Percentiles rank a stretch among this genome's conserved stretches.
These are phyloP conservation scores for Aphelinus certus DNA, from an alignment of 1,140 invertebrate genomes.

Conservation along the genomic window DNA sequence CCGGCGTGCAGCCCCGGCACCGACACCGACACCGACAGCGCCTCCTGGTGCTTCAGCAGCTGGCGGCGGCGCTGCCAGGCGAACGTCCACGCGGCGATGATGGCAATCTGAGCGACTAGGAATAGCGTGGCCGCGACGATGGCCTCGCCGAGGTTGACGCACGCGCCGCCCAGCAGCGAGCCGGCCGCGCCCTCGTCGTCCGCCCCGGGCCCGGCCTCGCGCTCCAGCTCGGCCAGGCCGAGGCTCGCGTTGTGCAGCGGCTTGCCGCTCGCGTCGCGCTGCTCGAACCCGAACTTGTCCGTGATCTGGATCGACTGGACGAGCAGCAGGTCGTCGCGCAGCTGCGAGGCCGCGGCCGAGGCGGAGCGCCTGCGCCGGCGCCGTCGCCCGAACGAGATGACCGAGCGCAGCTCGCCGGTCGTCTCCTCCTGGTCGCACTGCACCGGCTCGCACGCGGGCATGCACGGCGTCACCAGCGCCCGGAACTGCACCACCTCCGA, in stretches of 20 bases:
- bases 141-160: constrained; percentile 80
- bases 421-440: constrained; percentile 84
- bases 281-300: constrained; percentile 88
- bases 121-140: constrained; percentile 85
- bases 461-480: constrained; percentile 91
- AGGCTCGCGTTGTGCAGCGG: constrained; percentile 4
- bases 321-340: constrained; percentile 84
- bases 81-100: constrained; percentile 85
- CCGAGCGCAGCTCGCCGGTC: constrained; percentile 81
- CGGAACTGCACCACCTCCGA: constrained; percentile 95
- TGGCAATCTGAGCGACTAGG: constrained; percentile 81
- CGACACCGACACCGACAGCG: constrained; percentile 67
- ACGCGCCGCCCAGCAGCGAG: constrained; percentile 66
- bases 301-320: constrained; percentile 92
- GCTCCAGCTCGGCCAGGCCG: constrained; percentile 46
- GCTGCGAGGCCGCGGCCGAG: constrained; percentile 60
- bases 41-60: constrained; percentile 68
- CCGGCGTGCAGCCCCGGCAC: constrained; percentile 67
- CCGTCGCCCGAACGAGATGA: constrained; percentile 83
- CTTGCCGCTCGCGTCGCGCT: constrained; percentile 58
- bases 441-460: constrained; percentile 90
- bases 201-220: constrained; percentile 60
- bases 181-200: constrained; percentile 67
- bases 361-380: constrained; percentile 67
- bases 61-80: constrained; percentile 82